Base-by-base conservation (phyloP, 2,797 vertebrate genomes). In the Syngnathus acus region DNA sequence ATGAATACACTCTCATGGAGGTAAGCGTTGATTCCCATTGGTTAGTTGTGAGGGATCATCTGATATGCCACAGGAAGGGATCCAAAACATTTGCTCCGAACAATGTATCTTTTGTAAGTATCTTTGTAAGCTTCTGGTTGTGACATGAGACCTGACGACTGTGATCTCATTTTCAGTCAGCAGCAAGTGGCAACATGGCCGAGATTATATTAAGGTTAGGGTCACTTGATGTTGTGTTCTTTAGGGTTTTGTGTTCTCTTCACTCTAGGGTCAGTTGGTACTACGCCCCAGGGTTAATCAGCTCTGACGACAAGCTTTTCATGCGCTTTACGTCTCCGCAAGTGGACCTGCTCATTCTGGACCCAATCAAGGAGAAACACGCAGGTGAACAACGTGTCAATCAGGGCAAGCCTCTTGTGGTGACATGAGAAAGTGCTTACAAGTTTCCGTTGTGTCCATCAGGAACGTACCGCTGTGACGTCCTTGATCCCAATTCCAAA, bases 381-480 rank as follows among this genome's bases (percentile, higher is more conserved):
- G 91, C 94, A 10, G 88, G 88, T 87, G 45, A 72, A 51, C 13
- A 21, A 1, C 23, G 11, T 47, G 40, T 63, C 55, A 57, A 43
- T 42, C 13, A 14, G 40, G n/a, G 11, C 21, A 23, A 17, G 40
- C 6, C 42, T 21, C 13, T 43, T 43, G 26, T 19, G 45, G 11
- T 48, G 6, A 39, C 19, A 47, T 64, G 16, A 51, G 5, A 16
- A 51, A n/a, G 14, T 7, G 14, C 16, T 40, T n/a, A 26, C 6
- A 9, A 19, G 5, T 58, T 26, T 19, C 0, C 39, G 23, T 0
- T 45, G 47, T 75, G 0, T 8, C 39, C 48, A 63, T 45, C 65
- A 89, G 95, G 96, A 0, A 98, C 96, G 0, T 98, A 97, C 32
- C 76, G 90, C 2, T 96, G 95, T 7, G 92, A 94, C 0, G 91